Conservation (phyloP, 2,888 invertebrate genomes). For the Hemicrepidius hirtus region DNA sequence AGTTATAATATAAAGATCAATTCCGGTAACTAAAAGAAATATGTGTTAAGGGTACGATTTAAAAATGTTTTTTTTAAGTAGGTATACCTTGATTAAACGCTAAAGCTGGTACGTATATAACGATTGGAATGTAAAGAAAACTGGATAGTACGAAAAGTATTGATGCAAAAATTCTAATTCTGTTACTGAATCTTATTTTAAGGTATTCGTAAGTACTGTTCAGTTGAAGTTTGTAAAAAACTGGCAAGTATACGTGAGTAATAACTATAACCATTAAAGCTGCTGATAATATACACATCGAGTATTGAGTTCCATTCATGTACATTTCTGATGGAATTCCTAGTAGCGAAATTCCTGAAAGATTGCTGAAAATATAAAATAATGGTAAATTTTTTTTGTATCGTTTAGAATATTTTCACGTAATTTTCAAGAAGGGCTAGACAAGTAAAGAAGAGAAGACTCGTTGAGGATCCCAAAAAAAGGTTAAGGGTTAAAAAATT, state of each 20-base stretch:
- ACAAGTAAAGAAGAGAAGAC: no score
- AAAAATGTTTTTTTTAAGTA: background rate
- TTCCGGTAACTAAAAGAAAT: conserved; percentile 55
- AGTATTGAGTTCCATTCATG: conserved; percentile 79
- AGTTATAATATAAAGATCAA: conserved; percentile 79
- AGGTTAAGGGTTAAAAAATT: background rate
- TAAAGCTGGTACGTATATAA: conserved; percentile 79
- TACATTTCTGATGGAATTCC: conserved; percentile 84
- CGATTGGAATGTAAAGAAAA: conserved; percentile 76
- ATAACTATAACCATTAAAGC: conserved; percentile 64
- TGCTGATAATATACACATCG: conserved; percentile 69
- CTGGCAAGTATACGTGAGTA: conserved; percentile 73
- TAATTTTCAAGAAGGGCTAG: no score
- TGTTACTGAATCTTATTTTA: conserved; percentile 76
- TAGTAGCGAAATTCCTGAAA: conserved; percentile 82
- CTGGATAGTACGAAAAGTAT: conserved; percentile 75
- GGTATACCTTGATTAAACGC: conserved; percentile 73
- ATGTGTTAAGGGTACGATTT: background rate
- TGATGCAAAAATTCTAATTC: conserved; percentile 75
- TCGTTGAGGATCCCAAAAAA: no score
- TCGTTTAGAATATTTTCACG: background rate
- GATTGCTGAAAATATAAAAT: conserved; percentile 72
- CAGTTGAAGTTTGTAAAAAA: conserved; percentile 80
- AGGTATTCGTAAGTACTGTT: conserved; percentile 80
- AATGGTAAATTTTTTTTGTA: no score